phyloP scores from a whole-genome alignment of 2,888 invertebrate species.

The Hirtodrosophila duncani region DNA sequence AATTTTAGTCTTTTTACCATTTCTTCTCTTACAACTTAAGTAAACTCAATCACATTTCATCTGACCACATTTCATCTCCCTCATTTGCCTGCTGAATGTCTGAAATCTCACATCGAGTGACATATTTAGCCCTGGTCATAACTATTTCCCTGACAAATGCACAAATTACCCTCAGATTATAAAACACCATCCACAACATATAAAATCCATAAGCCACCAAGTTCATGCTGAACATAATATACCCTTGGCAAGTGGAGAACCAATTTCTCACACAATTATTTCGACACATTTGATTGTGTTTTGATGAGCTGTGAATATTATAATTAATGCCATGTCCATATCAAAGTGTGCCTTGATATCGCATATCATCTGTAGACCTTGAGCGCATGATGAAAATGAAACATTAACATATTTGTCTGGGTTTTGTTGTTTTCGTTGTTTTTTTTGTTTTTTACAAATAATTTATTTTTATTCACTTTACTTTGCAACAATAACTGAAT shows the following conservation, averaged over 20 bases:
- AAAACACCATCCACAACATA: too few relatives aligned
- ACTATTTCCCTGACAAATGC: too few relatives aligned
- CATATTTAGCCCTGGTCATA: too few relatives aligned
- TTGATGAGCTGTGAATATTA: constrained; percentile 66
- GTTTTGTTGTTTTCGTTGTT: constrained; percentile 15
- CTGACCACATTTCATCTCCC: too few relatives aligned
- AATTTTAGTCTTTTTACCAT: too few relatives aligned
- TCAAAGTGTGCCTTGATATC: constrained; percentile 22
- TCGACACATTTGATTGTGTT: constrained; percentile 51
- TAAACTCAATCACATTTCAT: too few relatives aligned
- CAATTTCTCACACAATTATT: constrained; percentile 39
- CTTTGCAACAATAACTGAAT: constrained; percentile 64
- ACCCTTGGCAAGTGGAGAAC: constrained; percentile 55
- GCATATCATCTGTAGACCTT: constrained; percentile 41
- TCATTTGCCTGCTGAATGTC: too few relatives aligned
- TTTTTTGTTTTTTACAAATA: constrained; percentile 56
- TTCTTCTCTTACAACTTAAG: too few relatives aligned
- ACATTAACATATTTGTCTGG: constrained; percentile 29
- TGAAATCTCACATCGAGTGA: too few relatives aligned
- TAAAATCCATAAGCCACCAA: too few relatives aligned
- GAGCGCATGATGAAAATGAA: constrained; percentile 40
- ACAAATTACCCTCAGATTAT: too few relatives aligned
- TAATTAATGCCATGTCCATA: constrained; percentile 47
- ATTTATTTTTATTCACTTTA: constrained; percentile 66
- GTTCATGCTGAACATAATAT: too few relatives aligned